Evolutionary conservation across 2,888 invertebrate genomes (phyloP), one percentile per base, ranked within the genome.

Genomic region (Hartigia nigra): DNA sequence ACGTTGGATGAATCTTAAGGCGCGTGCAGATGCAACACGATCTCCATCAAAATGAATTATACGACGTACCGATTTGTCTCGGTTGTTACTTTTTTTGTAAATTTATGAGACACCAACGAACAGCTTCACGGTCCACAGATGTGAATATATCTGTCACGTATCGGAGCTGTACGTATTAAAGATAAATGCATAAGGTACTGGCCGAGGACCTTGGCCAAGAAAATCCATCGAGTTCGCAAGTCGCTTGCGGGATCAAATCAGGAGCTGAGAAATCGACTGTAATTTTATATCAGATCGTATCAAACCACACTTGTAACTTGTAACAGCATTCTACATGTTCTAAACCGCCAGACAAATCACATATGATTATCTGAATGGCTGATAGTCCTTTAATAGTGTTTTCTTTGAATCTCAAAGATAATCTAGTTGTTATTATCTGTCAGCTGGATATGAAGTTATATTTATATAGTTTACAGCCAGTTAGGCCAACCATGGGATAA

Each of bases 11-110:
- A 23, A 23, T 23, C 23, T 55, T 55, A 31, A 34, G 72, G 12
- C 31, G 3, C 72, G 72, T 34, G 72, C 72, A 23, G 12, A 72
- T 31, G 32, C 12, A 12, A 31, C 72, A 31, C 31, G 31, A n/a
- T 72, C 72, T 72, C n/a, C 31, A 12, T 72, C 12, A 72, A 31
- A 72, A 72, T 72, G 72, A 72, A 72, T 72, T 72, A 72, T 31
- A 34, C 72, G 72, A 72, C 34, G 72, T 31, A 31, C 23, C 72
- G 31, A 72, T 72, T 72, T 9, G 72, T 72, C 32, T 31, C 34
- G 72, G 72, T 72, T 72, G 72, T 72, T 72, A 72, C 72, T 34
- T 72, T 72, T 72, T 34, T 9, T 34, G n/a, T 32, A 12, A 34
- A 72, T 72, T 72, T 72, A 72, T 9, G 72, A 34, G 55, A 55